Conservation (phyloP, 2,797 vertebrate species). For the Pseudomugil gertrudae region DNA sequence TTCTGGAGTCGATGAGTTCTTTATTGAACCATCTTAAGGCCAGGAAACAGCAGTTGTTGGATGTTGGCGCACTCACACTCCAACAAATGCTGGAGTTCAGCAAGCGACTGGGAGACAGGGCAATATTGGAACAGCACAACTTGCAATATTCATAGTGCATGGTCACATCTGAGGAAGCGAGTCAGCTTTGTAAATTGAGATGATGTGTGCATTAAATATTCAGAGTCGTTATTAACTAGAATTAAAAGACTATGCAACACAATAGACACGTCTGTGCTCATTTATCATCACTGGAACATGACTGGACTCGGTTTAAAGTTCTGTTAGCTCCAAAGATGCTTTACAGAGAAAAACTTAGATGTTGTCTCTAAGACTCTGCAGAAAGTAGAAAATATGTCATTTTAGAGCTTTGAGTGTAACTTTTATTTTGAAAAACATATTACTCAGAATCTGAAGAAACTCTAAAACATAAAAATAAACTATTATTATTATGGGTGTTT, state of each 20-base stretch:
- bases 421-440: too few relatives aligned
- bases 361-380: too few relatives aligned
- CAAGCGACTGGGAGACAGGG: conserved; percentile 49
- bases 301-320: too few relatives aligned
- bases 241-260: not conserved
- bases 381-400: too few relatives aligned
- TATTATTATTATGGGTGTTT: too few relatives aligned
- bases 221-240: too few relatives aligned
- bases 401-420: too few relatives aligned
- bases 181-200: not conserved
- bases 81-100: conserved; percentile 53
- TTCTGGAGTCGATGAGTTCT: conserved; percentile 13
- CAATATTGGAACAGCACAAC: not conserved
- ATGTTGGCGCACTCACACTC: conserved; percentile 23
- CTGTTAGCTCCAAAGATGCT: too few relatives aligned
- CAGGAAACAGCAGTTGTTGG: conserved; percentile 32
- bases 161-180: not conserved
- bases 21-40: conserved; percentile 22
- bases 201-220: not conserved
- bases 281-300: not conserved
- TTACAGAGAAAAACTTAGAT: too few relatives aligned
- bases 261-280: not conserved
- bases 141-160: not conserved
- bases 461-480: too few relatives aligned
- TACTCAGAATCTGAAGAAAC: too few relatives aligned